phyloP scores from a whole-genome alignment of 2,113 vertebrate genomes.

The Coregonus clupeaformis region DNA sequence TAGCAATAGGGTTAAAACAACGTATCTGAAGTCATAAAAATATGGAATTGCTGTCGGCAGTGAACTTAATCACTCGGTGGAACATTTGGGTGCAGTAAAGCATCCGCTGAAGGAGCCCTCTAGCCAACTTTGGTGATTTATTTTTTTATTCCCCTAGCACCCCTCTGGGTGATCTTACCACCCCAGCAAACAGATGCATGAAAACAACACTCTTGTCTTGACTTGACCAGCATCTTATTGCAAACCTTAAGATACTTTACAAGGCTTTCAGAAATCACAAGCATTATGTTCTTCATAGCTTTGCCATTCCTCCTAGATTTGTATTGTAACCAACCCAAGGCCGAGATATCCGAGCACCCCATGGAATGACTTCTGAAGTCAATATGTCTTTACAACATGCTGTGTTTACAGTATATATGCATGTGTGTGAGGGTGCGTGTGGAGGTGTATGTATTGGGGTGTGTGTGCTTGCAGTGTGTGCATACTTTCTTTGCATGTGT shows the following conservation, averaged over 20 bases:
- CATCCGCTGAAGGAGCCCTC: slow-evolving; percentile 45
- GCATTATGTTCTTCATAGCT: not conserved
- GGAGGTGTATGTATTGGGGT: too few relatives aligned
- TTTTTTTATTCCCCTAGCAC: slow-evolving; percentile 39
- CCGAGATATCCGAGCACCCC: too few relatives aligned
- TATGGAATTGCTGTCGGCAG: slow-evolving; percentile 52
- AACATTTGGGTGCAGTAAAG: slow-evolving; percentile 59
- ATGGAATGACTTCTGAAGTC: not conserved
- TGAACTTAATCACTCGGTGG: slow-evolving; percentile 60
- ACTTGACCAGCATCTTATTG: slow-evolving; percentile 18
- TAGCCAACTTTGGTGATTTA: slow-evolving; percentile 61
- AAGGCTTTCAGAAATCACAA: not conserved
- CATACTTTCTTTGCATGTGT: too few relatives aligned
- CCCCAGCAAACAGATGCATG: too few relatives aligned
- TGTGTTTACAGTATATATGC: not conserved
- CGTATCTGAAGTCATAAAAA: slow-evolving; percentile 38
- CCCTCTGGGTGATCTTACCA: slow-evolving; percentile 7
- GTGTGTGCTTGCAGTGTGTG: too few relatives aligned
- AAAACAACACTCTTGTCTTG: too few relatives aligned
- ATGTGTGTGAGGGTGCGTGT: not conserved
- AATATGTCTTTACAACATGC: not conserved
- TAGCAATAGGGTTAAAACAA: slow-evolving; percentile 34
- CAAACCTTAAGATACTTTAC: not conserved
- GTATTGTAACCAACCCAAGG: not conserved
- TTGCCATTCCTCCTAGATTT: not conserved